phyloP scores from a whole-genome alignment of 1,140 invertebrate genomes.

The Hyles vespertilio region DNA sequence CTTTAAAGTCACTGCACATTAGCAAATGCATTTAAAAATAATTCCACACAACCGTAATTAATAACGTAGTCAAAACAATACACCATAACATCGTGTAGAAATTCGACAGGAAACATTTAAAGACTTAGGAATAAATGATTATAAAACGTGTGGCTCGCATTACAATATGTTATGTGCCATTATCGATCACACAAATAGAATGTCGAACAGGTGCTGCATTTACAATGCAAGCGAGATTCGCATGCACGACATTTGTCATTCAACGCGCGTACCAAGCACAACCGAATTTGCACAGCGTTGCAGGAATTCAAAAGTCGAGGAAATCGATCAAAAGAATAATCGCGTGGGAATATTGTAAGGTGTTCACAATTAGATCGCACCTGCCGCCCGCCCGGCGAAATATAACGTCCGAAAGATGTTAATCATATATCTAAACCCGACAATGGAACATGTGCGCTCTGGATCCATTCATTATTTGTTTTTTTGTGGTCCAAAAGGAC shows the following conservation, averaged over 20 bases:
- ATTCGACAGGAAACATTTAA: too few relatives aligned
- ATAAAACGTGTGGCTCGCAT: too few relatives aligned
- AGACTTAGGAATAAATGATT: too few relatives aligned
- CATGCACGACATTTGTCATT: slow-evolving; percentile 31
- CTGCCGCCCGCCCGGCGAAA: slow-evolving; percentile 30
- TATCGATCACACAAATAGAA: too few relatives aligned
- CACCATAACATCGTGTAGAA: too few relatives aligned
- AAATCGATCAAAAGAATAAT: slow-evolving; percentile 28
- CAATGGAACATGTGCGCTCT: slow-evolving; percentile 55
- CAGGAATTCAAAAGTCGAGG: slow-evolving; percentile 31
- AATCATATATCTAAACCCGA: slow-evolving; percentile 34
- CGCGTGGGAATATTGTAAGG: slow-evolving; percentile 52
- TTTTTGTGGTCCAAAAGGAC: slow-evolving; percentile 51
- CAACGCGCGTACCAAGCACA: slow-evolving; percentile 15
- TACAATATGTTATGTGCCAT: too few relatives aligned
- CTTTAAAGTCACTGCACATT: too few relatives aligned
- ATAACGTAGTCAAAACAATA: too few relatives aligned
- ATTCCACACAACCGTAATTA: too few relatives aligned
- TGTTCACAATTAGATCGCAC: slow-evolving; percentile 41
- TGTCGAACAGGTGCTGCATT: too few relatives aligned
- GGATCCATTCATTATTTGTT: slow-evolving; percentile 48
- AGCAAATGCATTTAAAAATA: too few relatives aligned
- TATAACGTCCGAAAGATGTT: slow-evolving; percentile 48
- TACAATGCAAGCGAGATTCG: slow-evolving; percentile 24
- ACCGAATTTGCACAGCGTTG: slow-evolving; percentile 29